Evolutionary conservation across 2,797 vertebrate species (phyloP).

Genomic region (Ptychobarbus kaznakovi): DNA sequence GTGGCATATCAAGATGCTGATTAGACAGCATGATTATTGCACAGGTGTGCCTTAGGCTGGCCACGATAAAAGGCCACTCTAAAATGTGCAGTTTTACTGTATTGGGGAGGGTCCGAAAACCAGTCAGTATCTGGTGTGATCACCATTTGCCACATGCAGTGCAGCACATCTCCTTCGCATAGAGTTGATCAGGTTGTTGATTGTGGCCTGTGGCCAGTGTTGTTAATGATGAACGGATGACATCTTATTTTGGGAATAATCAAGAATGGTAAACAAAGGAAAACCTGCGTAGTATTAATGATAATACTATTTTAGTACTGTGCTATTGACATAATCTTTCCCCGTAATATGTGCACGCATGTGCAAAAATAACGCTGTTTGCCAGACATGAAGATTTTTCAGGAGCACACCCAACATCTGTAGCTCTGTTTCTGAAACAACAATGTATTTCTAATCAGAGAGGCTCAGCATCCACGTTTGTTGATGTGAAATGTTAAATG

Average conservation of each 20-base stretch:
- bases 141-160: too few species aligned
- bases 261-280: not conserved
- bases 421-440: not conserved
- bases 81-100: too few species aligned
- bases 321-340: not conserved
- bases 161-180: too few species aligned
- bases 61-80: too few species aligned
- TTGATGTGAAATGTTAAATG: not conserved
- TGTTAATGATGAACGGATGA: not conserved
- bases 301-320: not conserved
- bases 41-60: too few species aligned
- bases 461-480: not conserved
- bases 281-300: not conserved
- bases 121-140: too few species aligned
- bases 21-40: too few species aligned
- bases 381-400: not conserved
- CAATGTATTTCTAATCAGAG: not conserved
- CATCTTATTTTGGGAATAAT: not conserved
- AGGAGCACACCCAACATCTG: not conserved
- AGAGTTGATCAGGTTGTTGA: too few species aligned
- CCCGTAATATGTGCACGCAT: not conserved
- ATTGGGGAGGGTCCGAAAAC: too few species aligned
- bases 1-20: too few species aligned
- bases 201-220: too few species aligned
- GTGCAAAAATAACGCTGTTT: too few species aligned